Evolutionary conservation across 2,113 vertebrate genomes (phyloP).

Genomic region (Phalacrocorax pelagicus): DNA sequence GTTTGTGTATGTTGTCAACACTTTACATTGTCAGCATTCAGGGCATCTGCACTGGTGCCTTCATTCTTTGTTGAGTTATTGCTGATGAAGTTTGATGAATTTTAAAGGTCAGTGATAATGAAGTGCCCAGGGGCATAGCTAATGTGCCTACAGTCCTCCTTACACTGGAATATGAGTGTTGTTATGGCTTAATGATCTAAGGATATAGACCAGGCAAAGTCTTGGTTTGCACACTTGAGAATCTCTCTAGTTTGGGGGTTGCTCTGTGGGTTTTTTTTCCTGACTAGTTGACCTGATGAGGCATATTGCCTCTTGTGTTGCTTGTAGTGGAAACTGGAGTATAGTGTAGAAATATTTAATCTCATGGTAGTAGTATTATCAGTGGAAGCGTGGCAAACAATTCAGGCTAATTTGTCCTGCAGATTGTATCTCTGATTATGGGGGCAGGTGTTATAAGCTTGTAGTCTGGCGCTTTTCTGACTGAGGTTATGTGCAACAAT

Average conservation of each 20-base stretch:
- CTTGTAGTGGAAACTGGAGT: neutral
- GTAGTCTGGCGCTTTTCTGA: neutral
- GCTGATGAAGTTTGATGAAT: neutral
- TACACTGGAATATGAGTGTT: neutral
- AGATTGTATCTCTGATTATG: neutral
- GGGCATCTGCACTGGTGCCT: rapidly evolving
- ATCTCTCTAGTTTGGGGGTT: neutral
- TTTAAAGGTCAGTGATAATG: neutral
- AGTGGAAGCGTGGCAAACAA: neutral
- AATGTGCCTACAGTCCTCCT: neutral
- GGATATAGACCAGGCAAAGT: neutral
- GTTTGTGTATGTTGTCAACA: neutral
- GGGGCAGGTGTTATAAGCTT: neutral
- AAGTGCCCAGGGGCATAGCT: neutral
- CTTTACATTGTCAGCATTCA: neutral
- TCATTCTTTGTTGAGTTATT: neutral
- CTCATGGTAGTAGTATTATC: neutral
- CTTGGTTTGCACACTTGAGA: neutral
- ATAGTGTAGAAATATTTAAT: neutral
- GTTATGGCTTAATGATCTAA: neutral
- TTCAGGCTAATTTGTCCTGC: neutral
- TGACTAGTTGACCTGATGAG: neutral
- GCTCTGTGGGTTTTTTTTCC: too few relatives aligned
- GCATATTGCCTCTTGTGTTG: neutral
- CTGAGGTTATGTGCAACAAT: neutral